A percentile compares a stretch with the other conserved stretches of the same genome.
phyloP scores from a whole-genome alignment of 2,888 invertebrate species.

The Harpalus rufipes region DNA sequence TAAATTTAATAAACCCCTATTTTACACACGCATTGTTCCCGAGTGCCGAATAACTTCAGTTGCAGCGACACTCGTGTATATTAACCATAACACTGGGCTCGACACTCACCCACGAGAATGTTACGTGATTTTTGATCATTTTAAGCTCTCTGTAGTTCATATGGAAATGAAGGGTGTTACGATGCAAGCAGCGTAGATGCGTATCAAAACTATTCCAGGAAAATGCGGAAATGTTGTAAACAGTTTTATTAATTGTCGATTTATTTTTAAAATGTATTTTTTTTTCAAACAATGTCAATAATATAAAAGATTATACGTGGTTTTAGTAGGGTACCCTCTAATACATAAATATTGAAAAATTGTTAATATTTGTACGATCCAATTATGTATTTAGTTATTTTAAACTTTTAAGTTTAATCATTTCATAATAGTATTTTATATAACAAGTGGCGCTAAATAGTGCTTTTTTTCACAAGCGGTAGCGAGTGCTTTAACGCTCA shows the following conservation, averaged over 20 bases:
- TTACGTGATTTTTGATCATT: conserved; percentile 45
- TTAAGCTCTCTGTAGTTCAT: background rate
- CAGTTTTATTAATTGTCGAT: conserved; percentile 12
- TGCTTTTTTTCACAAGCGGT: too few species aligned
- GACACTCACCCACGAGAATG: background rate
- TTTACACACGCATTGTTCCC: conserved; percentile 63
- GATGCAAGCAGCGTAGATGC: conserved; percentile 22
- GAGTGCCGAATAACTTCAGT: conserved; percentile 47
- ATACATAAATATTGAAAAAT: too few species aligned
- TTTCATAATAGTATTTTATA: too few species aligned
- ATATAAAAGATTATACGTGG: background rate
- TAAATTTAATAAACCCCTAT: conserved; percentile 64
- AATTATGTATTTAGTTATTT: too few species aligned
- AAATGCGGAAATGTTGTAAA: conserved; percentile 24
- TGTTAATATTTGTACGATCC: too few species aligned
- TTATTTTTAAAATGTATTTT: conserved; percentile 18
- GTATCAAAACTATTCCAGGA: conserved; percentile 32
- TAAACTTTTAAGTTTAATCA: too few species aligned
- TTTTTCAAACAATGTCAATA: background rate
- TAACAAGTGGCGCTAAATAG: too few species aligned
- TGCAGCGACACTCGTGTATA: conserved; percentile 27
- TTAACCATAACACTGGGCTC: background rate
- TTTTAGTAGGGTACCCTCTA: too few species aligned
- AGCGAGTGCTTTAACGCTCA: too few species aligned
- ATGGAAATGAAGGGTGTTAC: conserved; percentile 32